Percentiles rank a stretch among this genome's conserved stretches.
Evolutionary conservation across 1,140 invertebrate genomes (phyloP).

Genomic region (Latrodectus geometricus): DNA sequence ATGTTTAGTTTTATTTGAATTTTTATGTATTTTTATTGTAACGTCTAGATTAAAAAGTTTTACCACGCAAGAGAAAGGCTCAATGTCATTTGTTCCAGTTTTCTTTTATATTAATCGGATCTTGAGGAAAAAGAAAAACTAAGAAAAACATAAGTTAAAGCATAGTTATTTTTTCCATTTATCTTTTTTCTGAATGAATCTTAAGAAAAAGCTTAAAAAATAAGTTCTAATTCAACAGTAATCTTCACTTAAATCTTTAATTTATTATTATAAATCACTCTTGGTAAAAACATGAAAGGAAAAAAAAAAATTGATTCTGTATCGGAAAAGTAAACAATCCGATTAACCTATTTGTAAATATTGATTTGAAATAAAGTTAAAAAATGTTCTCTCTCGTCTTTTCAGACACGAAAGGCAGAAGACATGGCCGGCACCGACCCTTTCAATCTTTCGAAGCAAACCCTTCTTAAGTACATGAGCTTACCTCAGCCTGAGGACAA

Average conservation of each 20-base stretch:
- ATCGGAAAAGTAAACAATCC: not conserved
- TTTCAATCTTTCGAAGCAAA: conserved; percentile 32
- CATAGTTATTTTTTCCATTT: no score
- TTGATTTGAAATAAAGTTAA: not conserved
- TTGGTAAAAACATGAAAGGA: not conserved
- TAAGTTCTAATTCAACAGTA: not conserved
- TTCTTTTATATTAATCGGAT: no score
- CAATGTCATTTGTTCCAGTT: no score
- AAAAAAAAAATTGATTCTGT: not conserved
- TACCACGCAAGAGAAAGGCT: no score
- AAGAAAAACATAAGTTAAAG: no score
- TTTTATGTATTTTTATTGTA: no score
- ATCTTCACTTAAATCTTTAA: not conserved
- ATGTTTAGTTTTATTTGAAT: no score
- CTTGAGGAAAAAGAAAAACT: no score
- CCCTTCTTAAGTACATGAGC: conserved; percentile 75
- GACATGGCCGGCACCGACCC: conserved; percentile 33
- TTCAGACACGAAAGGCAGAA: conserved; percentile 41
- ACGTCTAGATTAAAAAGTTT: no score
- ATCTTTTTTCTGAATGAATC: no score
- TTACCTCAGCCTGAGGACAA: conserved; percentile 82
- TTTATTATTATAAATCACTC: not conserved
- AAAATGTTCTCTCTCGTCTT: not conserved
- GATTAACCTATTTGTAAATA: not conserved
- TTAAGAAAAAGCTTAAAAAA: no score